Base-by-base conservation (phyloP, 2,797 vertebrate genomes). In the Onychomys leucogaster region DNA sequence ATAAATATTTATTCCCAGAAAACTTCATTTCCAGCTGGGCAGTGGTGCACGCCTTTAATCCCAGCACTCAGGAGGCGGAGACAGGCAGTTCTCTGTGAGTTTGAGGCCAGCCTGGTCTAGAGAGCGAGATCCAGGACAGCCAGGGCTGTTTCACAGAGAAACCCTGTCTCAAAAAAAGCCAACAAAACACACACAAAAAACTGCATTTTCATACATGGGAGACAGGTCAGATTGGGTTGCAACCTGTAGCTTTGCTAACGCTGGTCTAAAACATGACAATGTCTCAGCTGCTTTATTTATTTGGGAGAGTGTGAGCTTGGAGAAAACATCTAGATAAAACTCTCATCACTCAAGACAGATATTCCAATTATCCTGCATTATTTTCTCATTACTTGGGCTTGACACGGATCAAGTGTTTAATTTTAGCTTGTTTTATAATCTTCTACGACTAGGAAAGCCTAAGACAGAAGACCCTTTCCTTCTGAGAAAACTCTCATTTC, bases 291-390 rank as follows among this genome's bases (percentile, higher is more conserved):
- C 13, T 65, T 91, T 17, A 92, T 85, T 92, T 94, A 76, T 76
- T 95, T 49, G 61, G 57, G 37, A 80, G 96, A 96, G 57, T 55
- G 37, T 34, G 34, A 43, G 13, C 49, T 75, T 90, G 43, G 29
- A 78, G 59, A 77, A 91, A 95, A 90, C 69, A 29, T 89, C 94
- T 57, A 94, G 52, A 92, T 37, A 91, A 91, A 94, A 95, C n/a
- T 92, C 84, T 67, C 76, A 76, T 21, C 57, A 94, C 52, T 94
- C 32, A 63, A 90, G 13, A 88, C 16, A 90, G 34, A 85, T 59
- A 94, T 49, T 90, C 94, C 90, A 88, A 94, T 91, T 80, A 90
- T 23, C 65, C 86, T 90, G 10, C 25, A 65, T 41, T 91, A 65
- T 80, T 55, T 78, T 77, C 59, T 10, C 9, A 90, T 69, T 78